A percentile compares a stretch with the other conserved stretches of the same genome.
Evolutionary conservation across 2,888 invertebrate species (phyloP).

Genomic region (Hanleya hanleyi): DNA sequence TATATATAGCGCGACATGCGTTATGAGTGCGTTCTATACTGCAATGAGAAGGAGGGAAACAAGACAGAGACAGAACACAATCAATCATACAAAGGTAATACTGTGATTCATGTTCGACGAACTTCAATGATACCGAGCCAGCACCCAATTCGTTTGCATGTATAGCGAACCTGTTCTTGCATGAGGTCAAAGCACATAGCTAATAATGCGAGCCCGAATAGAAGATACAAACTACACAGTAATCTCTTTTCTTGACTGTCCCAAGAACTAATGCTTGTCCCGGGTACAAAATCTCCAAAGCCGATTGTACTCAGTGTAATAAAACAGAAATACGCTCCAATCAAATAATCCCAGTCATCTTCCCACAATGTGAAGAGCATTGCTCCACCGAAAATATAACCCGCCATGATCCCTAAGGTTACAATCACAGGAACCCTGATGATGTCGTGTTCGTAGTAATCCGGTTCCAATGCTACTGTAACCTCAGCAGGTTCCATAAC

Average conservation of each 20-base stretch:
- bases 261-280: slow-evolving; percentile 62
- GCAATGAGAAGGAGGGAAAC: too few species aligned
- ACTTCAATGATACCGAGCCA: background rate
- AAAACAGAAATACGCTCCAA: slow-evolving; percentile 79
- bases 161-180: slow-evolving; percentile 70
- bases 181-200: slow-evolving; percentile 75
- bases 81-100: too few species aligned
- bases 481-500: background rate
- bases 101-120: too few species aligned
- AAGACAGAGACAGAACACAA: too few species aligned
- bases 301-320: slow-evolving; percentile 74
- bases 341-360: slow-evolving; percentile 91
- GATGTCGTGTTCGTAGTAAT: background rate
- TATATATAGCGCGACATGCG: too few species aligned
- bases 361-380: slow-evolving; percentile 94
- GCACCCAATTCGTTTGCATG: slow-evolving; percentile 44
- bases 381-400: slow-evolving; percentile 91
- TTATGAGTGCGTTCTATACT: too few species aligned
- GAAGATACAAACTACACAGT: slow-evolving; percentile 68
- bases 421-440: slow-evolving; percentile 86
- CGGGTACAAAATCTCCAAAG: slow-evolving; percentile 73
- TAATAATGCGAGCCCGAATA: slow-evolving; percentile 73
- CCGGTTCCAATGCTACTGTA: background rate
- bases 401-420: slow-evolving; percentile 91
- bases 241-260: slow-evolving; percentile 64